Percentiles rank a stretch among this genome's conserved stretches.
Conservation (phyloP, 2,797 vertebrate species). For the Craterocephalus amniculus region DNA sequence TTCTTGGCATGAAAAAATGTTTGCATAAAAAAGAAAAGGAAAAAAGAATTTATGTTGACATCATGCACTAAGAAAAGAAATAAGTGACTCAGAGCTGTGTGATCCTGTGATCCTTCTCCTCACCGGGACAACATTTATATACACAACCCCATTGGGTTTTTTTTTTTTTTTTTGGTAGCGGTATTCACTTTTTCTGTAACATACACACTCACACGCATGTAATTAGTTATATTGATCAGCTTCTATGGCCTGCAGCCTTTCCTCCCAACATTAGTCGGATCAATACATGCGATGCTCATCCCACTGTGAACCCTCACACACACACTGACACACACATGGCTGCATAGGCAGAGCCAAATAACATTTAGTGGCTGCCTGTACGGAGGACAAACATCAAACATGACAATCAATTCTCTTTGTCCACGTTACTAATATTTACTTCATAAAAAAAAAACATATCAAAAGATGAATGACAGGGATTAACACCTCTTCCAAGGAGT, state of each 20-base stretch:
- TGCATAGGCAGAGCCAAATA: slow-evolving; percentile 52
- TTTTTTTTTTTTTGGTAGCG: slow-evolving; percentile 39
- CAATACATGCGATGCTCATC: slow-evolving; percentile 84
- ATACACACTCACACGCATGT: slow-evolving; percentile 56
- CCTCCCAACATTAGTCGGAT: slow-evolving; percentile 82
- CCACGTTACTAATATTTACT: neutral
- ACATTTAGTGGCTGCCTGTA: slow-evolving; percentile 64
- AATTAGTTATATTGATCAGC: slow-evolving; percentile 85
- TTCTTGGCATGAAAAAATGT: neutral
- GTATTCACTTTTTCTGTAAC: slow-evolving; percentile 38
- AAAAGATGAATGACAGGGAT: slow-evolving; percentile 1
- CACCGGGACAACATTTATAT: slow-evolving; percentile 77
- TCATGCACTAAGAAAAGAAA: neutral
- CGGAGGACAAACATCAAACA: slow-evolving; percentile 60
- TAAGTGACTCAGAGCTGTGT: neutral
- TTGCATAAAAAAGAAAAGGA: too few relatives aligned
- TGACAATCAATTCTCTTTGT: slow-evolving; percentile 46
- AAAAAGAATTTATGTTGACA: neutral
- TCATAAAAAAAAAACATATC: neutral
- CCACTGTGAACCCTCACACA: slow-evolving; percentile 53
- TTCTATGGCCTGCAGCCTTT: slow-evolving; percentile 78
- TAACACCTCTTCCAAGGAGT: neutral
- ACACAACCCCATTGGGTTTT: slow-evolving; percentile 57
- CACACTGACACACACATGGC: slow-evolving; percentile 23
- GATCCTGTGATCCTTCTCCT: slow-evolving; percentile 47